Percentiles rank a stretch among this genome's conserved stretches.
phyloP scores from a whole-genome alignment of 1,140 invertebrate genomes.

The Mycetomoellerius zeteki region DNA sequence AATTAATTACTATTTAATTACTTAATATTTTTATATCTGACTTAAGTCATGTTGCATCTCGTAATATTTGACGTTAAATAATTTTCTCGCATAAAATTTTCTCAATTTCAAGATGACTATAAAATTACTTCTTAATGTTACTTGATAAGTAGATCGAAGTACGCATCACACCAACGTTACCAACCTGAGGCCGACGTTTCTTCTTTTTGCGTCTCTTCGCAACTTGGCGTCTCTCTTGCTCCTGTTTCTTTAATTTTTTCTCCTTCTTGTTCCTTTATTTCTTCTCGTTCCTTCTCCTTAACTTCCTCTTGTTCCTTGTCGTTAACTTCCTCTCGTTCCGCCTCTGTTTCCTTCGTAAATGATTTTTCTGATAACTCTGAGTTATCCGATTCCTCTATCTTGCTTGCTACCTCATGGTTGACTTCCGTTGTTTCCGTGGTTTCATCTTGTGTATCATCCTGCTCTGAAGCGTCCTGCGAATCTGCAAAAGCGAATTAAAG shows the following conservation, averaged over 20 bases:
- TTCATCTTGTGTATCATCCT: slow-evolving; percentile 36
- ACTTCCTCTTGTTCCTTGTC: slow-evolving; percentile 1
- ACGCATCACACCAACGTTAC: slow-evolving; percentile 40
- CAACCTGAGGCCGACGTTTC: slow-evolving; percentile 77
- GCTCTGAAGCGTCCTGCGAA: slow-evolving; percentile 36
- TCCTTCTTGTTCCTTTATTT: background rate
- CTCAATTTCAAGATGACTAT: background rate
- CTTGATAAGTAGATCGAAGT: background rate
- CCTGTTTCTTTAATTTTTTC: background rate
- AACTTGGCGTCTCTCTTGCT: background rate
- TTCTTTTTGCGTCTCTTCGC: slow-evolving; percentile 65
- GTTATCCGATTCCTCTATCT: slow-evolving; percentile 17
- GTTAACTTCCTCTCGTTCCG: slow-evolving; percentile 5
- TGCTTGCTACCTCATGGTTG: background rate
- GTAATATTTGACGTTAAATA: background rate
- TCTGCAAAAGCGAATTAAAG: slow-evolving; percentile 22
- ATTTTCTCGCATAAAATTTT: background rate
- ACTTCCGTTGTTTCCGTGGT: background rate
- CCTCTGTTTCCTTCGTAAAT: background rate
- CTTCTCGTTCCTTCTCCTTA: background rate
- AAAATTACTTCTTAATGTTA: background rate
- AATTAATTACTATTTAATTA: background rate
- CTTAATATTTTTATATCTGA: background rate
- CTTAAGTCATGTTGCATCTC: background rate
- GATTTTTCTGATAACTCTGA: slow-evolving; percentile 23